Evolutionary conservation across 2,113 vertebrate genomes (phyloP).

Genomic region (Paradisaea rubra): DNA sequence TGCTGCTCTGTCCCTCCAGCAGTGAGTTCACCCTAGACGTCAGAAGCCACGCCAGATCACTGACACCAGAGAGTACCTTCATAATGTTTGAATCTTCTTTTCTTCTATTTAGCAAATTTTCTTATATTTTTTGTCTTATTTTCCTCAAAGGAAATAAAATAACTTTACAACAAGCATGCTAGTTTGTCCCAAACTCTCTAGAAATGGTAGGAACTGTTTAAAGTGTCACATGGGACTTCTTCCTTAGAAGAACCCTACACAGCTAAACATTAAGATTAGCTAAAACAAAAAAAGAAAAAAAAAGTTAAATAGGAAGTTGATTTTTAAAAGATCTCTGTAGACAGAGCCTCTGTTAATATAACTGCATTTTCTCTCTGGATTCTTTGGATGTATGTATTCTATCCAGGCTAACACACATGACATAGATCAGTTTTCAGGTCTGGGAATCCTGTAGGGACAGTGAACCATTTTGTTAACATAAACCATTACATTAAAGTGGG

Average conservation of each 20-base stretch:
- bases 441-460: neutral
- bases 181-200: neutral
- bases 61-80: neutral
- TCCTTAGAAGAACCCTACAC: neutral
- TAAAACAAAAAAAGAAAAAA: neutral
- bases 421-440: neutral
- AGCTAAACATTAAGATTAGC: neutral
- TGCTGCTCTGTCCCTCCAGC: neutral
- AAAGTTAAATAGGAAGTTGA: neutral
- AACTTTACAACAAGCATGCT: fast-evolving
- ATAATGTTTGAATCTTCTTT: neutral
- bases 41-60: neutral
- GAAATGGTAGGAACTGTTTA: neutral
- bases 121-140: neutral
- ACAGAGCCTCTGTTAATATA: neutral
- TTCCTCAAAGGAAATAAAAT: neutral
- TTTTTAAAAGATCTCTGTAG: neutral
- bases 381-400: neutral
- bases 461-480: neutral
- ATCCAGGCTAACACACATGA: neutral
- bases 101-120: neutral
- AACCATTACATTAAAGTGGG: neutral
- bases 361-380: neutral
- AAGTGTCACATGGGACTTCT: neutral
- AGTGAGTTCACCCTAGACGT: neutral